Base-by-base conservation (phyloP, 2,888 invertebrate genomes). In the Mongoloraphidia duomilia region DNA sequence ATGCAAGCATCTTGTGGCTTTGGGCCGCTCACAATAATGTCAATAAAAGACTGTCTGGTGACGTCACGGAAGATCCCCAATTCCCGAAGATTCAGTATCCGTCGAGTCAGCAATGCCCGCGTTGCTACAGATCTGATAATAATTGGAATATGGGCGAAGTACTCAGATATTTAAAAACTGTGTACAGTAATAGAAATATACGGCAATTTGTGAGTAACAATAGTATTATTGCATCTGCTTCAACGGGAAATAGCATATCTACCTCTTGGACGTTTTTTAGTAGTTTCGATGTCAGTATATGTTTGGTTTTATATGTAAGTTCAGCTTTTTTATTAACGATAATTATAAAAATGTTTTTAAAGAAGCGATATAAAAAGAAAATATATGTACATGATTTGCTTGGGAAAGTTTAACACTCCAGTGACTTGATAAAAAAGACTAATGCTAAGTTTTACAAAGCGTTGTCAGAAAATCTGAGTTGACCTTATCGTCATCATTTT, bases 1-100 rank as follows among this genome's bases (percentile, higher is more conserved):
- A 86, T 49, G 85, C 89, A 52, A 80, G 82, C 12, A 78, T 95
- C 1, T 66, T 95, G 39, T 97, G 95, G 94, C 69, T 97, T 26
- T 97, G 96, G 96, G 75, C 76, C 58, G 86, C 90, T 0, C 96
- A 97, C 64, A 97, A 97, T 65, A 81, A 82, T 66, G 96, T 92
- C 0, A 98, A 98, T 65, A 71, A 81, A 54, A 77, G 96, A 56
- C 71, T 98, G 33, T 76, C 86, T 17, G 88, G 90, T 1, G 92
- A 94, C 65, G 55, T 69, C 4, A 88, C 92, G 1, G 95, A 96
- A 67, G 97, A 98, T 70, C 92, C 95, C 0, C 66, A 75, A 47
- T 81, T 83, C 66, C 92, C 88, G 0, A 98, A 98, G 68, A 71
- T 84, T 50, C 89, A 91, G 65, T 98, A 90, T 65, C 98, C 98